These are phyloP conservation scores for Drosophila flavopinicola DNA, from an alignment of 2,888 invertebrate species.

Conservation along the genomic window DNA sequence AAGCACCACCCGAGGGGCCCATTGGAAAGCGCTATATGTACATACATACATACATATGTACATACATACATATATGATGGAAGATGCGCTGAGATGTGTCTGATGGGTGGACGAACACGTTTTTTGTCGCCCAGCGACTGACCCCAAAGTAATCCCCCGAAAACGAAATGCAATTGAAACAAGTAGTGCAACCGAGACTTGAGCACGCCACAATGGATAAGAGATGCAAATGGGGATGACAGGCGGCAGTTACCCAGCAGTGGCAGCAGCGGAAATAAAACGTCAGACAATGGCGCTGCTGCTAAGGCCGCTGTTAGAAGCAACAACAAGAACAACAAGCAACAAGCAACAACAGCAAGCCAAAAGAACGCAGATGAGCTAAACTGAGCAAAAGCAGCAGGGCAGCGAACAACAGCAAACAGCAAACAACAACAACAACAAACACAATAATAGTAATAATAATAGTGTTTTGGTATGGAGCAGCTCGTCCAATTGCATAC, in stretches of 20 bases:
- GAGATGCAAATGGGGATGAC: slow-evolving; percentile 28
- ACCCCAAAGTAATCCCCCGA: slow-evolving; percentile 30
- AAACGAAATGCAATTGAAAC: slow-evolving; percentile 62
- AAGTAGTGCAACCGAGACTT: slow-evolving; percentile 59
- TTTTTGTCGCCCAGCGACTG: slow-evolving; percentile 36
- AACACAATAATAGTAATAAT: too few relatives aligned
- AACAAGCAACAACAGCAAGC: slow-evolving; percentile 16
- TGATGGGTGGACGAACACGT: slow-evolving; percentile 30
- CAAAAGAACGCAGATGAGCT: slow-evolving; percentile 31
- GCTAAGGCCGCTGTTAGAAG: slow-evolving; percentile 12
- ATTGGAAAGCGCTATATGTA: slow-evolving; percentile 48
- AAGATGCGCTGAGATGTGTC: slow-evolving; percentile 8
- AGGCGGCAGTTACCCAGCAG: slow-evolving; percentile 14
- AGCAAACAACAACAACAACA: slow-evolving; percentile 2
- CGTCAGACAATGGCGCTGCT: slow-evolving; percentile 37
- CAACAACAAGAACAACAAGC: slow-evolving; percentile 23
- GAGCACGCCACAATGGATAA: slow-evolving; percentile 59
- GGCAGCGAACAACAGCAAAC: slow-evolving; percentile 6
- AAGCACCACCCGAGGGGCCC: slow-evolving; percentile 22
- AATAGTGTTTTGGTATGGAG: too few relatives aligned
- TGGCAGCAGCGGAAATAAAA: slow-evolving; percentile 34
- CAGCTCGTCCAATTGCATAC: not conserved
- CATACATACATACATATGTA: slow-evolving; percentile 9
- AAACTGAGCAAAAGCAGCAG: slow-evolving; percentile 9
- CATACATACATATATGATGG: slow-evolving; percentile 13